A percentile compares a stretch with the other conserved stretches of the same genome.
phyloP scores from a whole-genome alignment of 64 coral and sea anemone species.

The Actinia tenebrosa region DNA sequence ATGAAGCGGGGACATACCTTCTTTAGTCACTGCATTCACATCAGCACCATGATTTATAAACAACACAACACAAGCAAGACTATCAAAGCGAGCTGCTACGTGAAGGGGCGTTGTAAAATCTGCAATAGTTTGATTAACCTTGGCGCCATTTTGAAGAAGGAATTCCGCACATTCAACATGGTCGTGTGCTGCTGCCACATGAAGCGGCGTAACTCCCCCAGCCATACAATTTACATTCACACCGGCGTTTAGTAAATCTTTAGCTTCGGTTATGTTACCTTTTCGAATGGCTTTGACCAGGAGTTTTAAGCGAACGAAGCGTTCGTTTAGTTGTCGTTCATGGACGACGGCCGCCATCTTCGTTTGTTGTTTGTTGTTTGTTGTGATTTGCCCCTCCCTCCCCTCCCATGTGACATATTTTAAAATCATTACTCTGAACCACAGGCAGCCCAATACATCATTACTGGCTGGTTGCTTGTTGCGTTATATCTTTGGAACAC shows the following conservation, averaged over 20 bases:
- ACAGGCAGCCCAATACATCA: neutral
- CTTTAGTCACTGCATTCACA: slow-evolving; percentile 9
- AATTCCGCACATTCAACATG: slow-evolving; percentile 67
- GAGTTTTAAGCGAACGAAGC: slow-evolving; percentile 52
- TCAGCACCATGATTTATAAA: slow-evolving; percentile 23
- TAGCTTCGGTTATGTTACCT: slow-evolving; percentile 43
- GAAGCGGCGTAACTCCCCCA: slow-evolving; percentile 55
- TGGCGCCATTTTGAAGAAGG: slow-evolving; percentile 44
- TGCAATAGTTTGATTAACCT: slow-evolving; percentile 35
- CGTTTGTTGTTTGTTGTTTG: neutral
- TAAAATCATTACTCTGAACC: too few species aligned
- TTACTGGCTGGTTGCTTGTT: too few species aligned
- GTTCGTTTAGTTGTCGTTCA: slow-evolving; percentile 9
- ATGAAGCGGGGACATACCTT: slow-evolving; percentile 13
- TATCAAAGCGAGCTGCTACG: slow-evolving; percentile 37
- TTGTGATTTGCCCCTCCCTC: neutral
- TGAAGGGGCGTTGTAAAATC: slow-evolving; percentile 47
- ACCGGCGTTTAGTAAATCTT: slow-evolving; percentile 33
- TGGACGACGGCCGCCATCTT: slow-evolving; percentile 10
- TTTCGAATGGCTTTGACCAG: slow-evolving; percentile 58
- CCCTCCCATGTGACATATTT: neutral
- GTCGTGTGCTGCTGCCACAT: slow-evolving; percentile 57
- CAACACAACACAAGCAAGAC: slow-evolving; percentile 26
- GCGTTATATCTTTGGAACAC: too few species aligned
- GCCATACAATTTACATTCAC: slow-evolving; percentile 56